A percentile compares a stretch with the other conserved stretches of the same genome.
These are phyloP conservation scores for Arctocebus calabarensis DNA, from an alignment of 2,797 vertebrate genomes.

Conservation along the genomic window DNA sequence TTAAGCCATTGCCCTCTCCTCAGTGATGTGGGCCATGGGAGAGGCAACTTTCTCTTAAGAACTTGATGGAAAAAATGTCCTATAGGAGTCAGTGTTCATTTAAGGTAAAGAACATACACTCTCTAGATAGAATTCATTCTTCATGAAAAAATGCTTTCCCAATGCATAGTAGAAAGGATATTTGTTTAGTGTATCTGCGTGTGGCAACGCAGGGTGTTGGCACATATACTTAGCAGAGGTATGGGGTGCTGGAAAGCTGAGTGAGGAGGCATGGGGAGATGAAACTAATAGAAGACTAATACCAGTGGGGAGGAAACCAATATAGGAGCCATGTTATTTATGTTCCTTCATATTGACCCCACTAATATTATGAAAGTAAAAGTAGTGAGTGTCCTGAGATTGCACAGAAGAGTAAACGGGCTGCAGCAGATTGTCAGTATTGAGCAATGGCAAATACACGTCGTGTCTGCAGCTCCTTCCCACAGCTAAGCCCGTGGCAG, in stretches of 20 bases:
- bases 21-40: fast-evolving
- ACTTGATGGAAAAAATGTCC: background rate
- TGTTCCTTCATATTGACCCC: background rate
- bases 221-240: background rate
- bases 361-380: background rate
- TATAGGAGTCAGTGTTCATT: background rate
- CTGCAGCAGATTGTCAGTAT: background rate
- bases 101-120: background rate
- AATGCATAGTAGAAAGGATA: background rate
- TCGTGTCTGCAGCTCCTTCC: fast-evolving
- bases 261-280: background rate
- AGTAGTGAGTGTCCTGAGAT: background rate
- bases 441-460: background rate
- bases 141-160: background rate
- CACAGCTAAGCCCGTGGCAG: background rate
- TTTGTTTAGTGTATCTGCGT: background rate
- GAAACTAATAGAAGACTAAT: background rate
- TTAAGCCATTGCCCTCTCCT: background rate
- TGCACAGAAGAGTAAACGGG: background rate
- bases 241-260: background rate
- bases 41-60: background rate
- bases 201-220: background rate
- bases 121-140: background rate
- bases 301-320: background rate
- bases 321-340: background rate